Conservation (phyloP, 2,113 vertebrate species). For the Psittacula cyanocephala region DNA sequence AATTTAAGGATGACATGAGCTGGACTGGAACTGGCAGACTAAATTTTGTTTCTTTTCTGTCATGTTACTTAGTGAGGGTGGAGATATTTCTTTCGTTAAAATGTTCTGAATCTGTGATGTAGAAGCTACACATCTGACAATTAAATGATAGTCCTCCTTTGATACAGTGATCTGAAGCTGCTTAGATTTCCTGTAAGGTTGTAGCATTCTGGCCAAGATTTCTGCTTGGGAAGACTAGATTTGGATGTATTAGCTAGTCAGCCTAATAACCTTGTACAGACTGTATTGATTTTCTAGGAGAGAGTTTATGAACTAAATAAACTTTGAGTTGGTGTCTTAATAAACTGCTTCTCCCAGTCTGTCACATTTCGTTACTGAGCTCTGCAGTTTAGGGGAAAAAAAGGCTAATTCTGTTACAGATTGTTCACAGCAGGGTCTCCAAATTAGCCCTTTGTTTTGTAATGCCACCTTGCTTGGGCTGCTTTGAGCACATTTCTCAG, state of each 20-base stretch:
- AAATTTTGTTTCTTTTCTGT: conserved; percentile 7
- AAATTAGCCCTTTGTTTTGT: conserved; percentile 88
- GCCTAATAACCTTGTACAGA: conserved; percentile 87
- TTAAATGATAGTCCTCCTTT: conserved; percentile 26
- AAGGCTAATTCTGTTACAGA: conserved; percentile 88
- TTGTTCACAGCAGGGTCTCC: conserved; percentile 88
- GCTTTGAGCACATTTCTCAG: conserved; percentile 93
- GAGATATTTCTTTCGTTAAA: neutral
- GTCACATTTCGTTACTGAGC: conserved; percentile 87
- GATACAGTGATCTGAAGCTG: conserved; percentile 12
- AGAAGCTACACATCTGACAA: neutral
- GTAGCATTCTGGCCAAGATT: conserved; percentile 71
- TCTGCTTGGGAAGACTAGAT: conserved; percentile 76
- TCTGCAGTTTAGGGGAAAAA: conserved; percentile 81
- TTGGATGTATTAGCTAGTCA: conserved; percentile 88
- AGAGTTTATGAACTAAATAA: conserved; percentile 92
- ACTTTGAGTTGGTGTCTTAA: conserved; percentile 89
- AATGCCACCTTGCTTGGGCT: conserved; percentile 87
- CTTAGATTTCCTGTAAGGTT: conserved; percentile 50
- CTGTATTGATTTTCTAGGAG: conserved; percentile 87
- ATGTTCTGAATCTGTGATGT: neutral
- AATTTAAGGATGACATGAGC: neutral
- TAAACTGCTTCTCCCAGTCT: conserved; percentile 85
- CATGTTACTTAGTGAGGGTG: neutral
- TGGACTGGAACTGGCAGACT: neutral